A percentile compares a stretch with the other conserved stretches of the same genome.
Conservation (phyloP, 2,888 invertebrate genomes). For the Apotomis betuletana region DNA sequence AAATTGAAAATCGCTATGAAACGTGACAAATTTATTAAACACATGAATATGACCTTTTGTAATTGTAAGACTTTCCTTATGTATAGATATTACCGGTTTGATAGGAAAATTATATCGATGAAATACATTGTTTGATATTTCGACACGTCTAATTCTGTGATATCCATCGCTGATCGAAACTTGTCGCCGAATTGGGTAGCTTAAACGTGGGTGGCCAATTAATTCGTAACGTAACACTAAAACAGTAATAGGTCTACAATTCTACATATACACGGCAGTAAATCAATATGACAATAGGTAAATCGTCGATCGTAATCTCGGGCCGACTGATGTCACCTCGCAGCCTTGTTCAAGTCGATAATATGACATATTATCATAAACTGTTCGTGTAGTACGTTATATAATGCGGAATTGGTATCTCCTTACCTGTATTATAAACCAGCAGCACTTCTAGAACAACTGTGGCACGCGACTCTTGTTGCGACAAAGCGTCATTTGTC, state of each 20-base stretch:
- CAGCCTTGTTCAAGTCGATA: slow-evolving; percentile 45
- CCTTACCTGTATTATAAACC: background rate
- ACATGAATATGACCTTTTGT: no score
- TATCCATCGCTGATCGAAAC: background rate
- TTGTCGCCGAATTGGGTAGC: slow-evolving; percentile 1
- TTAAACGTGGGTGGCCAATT: slow-evolving; percentile 65
- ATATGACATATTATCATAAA: slow-evolving; percentile 31
- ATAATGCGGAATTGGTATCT: slow-evolving; percentile 5
- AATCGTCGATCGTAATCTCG: slow-evolving; percentile 77
- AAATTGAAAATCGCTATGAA: no score
- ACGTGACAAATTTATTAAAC: no score
- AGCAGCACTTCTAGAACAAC: no score
- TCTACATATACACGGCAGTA: slow-evolving; percentile 58
- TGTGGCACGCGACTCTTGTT: no score
- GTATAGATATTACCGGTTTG: no score
- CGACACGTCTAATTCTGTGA: no score
- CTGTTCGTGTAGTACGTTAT: slow-evolving; percentile 9
- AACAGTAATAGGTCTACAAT: slow-evolving; percentile 60
- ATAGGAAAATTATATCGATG: no score
- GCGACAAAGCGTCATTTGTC: no score
- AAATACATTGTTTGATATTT: no score
- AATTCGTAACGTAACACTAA: slow-evolving; percentile 64
- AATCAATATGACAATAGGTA: slow-evolving; percentile 77
- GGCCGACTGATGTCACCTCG: slow-evolving; percentile 70
- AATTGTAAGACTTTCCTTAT: no score